Conservation (phyloP, 2,797 vertebrate species). For the Cichlasoma orientale region DNA sequence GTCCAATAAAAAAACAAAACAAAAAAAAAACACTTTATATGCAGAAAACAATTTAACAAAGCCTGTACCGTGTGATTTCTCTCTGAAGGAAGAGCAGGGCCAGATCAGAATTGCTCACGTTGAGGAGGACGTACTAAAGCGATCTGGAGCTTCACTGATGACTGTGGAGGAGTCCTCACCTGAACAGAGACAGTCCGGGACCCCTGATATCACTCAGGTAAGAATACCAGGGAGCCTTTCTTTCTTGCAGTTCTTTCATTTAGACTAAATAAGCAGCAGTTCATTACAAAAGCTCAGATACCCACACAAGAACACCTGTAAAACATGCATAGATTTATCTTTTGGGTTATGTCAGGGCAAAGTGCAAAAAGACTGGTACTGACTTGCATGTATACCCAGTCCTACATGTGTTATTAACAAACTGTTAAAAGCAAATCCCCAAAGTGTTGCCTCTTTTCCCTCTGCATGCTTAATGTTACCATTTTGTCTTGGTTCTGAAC, state of each 20-base stretch:
- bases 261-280: not conserved
- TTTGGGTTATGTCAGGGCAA: too few species aligned
- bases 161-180: slow-evolving; percentile 55
- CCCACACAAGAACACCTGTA: not conserved
- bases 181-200: slow-evolving; percentile 53
- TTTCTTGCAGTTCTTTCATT: not conserved
- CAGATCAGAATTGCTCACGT: slow-evolving; percentile 67
- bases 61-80: not conserved
- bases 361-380: not conserved
- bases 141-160: slow-evolving; percentile 66
- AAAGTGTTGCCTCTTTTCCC: not conserved
- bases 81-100: slow-evolving; percentile 58
- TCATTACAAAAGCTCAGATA: not conserved
- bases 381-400: not conserved
- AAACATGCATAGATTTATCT: not conserved
- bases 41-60: rapidly evolving
- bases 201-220: slow-evolving; percentile 51
- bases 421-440: not conserved
- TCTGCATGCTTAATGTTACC: not conserved
- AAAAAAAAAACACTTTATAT: not conserved
- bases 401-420: not conserved
- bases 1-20: not conserved
- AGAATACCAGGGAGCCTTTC: rapidly evolving
- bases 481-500: not conserved
- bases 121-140: slow-evolving; percentile 61